Percentiles rank a stretch among this genome's conserved stretches.
Conservation (phyloP, 2,113 vertebrate genomes). For the Rhea americana region DNA sequence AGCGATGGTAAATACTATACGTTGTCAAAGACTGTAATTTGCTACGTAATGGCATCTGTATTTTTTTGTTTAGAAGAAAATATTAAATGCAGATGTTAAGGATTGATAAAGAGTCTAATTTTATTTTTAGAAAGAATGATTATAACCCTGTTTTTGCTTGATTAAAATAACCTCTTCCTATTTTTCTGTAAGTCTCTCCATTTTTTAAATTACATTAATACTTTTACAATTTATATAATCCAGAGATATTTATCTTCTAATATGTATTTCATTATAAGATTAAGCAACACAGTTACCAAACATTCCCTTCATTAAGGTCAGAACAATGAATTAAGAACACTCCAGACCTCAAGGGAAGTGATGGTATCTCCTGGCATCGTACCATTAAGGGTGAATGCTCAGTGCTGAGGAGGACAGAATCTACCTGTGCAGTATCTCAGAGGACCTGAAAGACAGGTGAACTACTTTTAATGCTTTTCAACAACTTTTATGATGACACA, state of each 20-base stretch:
- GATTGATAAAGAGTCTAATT: slow-evolving; percentile 78
- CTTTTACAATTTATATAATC: background rate
- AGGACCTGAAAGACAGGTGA: background rate
- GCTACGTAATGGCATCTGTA: slow-evolving; percentile 78
- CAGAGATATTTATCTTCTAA: background rate
- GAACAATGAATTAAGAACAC: background rate
- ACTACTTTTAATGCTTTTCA: background rate
- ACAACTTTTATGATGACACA: background rate
- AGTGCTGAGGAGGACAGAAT: background rate
- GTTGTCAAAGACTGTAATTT: slow-evolving; percentile 77
- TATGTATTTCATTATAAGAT: background rate
- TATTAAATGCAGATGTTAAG: slow-evolving; percentile 83
- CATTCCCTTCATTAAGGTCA: background rate
- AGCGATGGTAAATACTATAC: slow-evolving; percentile 71
- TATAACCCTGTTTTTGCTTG: slow-evolving; percentile 77
- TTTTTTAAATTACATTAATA: slow-evolving; percentile 41
- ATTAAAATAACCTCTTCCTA: slow-evolving; percentile 80
- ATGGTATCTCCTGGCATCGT: background rate
- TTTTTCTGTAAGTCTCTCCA: slow-evolving; percentile 65
- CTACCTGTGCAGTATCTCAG: background rate
- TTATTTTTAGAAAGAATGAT: slow-evolving; percentile 80
- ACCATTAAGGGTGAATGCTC: background rate
- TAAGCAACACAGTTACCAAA: slow-evolving; percentile 4
- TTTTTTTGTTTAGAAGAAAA: slow-evolving; percentile 80
- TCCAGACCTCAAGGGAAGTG: background rate